Percentiles rank a stretch among this genome's conserved stretches.
Evolutionary conservation across 2,888 invertebrate species (phyloP).

Genomic region (Tipula confusa): DNA sequence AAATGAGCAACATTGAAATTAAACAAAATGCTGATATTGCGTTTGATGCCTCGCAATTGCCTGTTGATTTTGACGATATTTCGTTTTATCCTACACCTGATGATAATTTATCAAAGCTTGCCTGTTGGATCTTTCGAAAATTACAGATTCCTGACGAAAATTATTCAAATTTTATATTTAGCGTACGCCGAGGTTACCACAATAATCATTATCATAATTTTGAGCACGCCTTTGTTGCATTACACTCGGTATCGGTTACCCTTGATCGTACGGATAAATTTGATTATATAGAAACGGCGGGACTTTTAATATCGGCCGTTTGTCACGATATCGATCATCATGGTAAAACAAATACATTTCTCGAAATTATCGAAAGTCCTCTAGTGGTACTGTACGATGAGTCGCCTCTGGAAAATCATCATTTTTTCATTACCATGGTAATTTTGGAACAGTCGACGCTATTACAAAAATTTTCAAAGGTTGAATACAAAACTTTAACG

Average conservation of each 20-base stretch:
- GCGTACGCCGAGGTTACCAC: slow-evolving; percentile 52
- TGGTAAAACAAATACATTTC: not conserved
- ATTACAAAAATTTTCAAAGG: not conserved
- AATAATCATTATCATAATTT: slow-evolving; percentile 60
- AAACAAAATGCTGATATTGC: not conserved
- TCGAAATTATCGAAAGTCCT: not conserved
- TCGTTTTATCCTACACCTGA: not conserved
- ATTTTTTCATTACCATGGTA: not conserved
- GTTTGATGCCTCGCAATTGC: not conserved
- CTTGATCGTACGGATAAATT: not conserved
- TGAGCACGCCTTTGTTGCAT: slow-evolving; percentile 60
- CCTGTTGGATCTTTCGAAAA: not conserved
- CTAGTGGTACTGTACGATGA: not conserved
- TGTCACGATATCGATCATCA: slow-evolving; percentile 28
- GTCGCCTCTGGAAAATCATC: slow-evolving; percentile 6
- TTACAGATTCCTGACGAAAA: not conserved
- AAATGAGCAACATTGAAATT: not conserved
- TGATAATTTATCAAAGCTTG: not conserved
- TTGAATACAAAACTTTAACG: not conserved
- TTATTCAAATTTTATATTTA: slow-evolving; percentile 49
- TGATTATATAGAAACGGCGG: not conserved
- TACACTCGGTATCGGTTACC: slow-evolving; percentile 52
- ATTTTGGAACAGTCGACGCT: not conserved
- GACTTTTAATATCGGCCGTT: slow-evolving; percentile 45
- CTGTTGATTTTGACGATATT: not conserved